Percentiles rank a stretch among this genome's conserved stretches.
phyloP scores from a whole-genome alignment of 1,140 invertebrate genomes.

The Drosophila sulfurigaster region DNA sequence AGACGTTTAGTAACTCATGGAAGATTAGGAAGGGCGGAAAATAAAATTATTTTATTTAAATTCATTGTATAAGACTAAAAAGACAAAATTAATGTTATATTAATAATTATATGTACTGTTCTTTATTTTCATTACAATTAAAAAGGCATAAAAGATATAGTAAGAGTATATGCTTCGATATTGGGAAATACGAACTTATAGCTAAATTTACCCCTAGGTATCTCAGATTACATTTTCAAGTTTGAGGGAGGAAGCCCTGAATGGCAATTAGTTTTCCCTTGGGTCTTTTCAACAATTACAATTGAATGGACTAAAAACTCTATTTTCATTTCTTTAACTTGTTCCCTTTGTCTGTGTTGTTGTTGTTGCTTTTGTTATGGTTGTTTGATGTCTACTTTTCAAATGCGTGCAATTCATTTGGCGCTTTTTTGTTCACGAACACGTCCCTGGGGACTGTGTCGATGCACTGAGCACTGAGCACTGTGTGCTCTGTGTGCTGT shows the following conservation, averaged over 20 bases:
- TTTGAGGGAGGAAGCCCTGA: background rate
- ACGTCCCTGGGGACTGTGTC: constrained; percentile 22
- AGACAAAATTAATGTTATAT: too few relatives aligned
- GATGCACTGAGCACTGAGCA: constrained; percentile 7
- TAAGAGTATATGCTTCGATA: too few relatives aligned
- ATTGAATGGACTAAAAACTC: background rate
- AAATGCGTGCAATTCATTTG: constrained; percentile 66
- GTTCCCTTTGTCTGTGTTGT: constrained; percentile 8
- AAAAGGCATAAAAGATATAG: too few relatives aligned
- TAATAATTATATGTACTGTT: too few relatives aligned
- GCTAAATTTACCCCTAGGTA: background rate
- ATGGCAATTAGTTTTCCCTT: background rate
- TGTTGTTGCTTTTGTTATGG: background rate
- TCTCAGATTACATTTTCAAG: background rate
- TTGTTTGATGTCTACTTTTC: constrained; percentile 40
- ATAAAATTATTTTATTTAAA: too few relatives aligned
- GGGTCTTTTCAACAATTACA: constrained; percentile 1
- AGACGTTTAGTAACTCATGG: too few relatives aligned
- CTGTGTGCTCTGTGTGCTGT: constrained; percentile 31
- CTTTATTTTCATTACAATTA: too few relatives aligned
- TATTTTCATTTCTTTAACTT: constrained; percentile 17
- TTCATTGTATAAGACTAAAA: too few relatives aligned
- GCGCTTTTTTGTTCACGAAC: constrained; percentile 44
- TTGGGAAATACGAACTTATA: background rate
- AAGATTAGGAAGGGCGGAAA: too few relatives aligned